Evolutionary conservation across 2,113 vertebrate genomes (phyloP), one percentile per base, ranked within the genome.

Genomic region (Paralichthys olivaceus): DNA sequence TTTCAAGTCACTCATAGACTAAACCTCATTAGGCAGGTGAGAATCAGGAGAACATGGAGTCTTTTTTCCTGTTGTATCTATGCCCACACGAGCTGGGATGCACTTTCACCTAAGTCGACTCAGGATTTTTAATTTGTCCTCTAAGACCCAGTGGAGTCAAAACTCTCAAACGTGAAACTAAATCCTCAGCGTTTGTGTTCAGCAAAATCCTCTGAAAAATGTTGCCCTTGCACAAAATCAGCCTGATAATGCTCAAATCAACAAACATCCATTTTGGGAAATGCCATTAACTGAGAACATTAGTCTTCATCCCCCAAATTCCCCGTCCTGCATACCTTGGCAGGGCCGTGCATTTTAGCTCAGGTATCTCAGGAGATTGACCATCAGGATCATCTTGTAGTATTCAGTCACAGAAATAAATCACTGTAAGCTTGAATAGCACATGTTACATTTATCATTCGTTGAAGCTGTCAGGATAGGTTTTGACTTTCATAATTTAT

Each of bases 1-100:
- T 79, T 84, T 96, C 91, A 94, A 94, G 75, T 85, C 60, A 7
- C 61, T 83, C 88, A 72, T 53, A 94, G 90, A 93, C 91, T 93
- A 92, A 91, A 94, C 87, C 81, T 93, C 85, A 88, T 93, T 90
- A 91, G 77, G 79, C 78, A 94, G 89, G 91, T 92, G 84, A 93
- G 84, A 90, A 87, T 72, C 80, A 61, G 53, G 67, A 56, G 81
- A 90, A 82, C 79, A 77, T 67, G 69, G 9, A 57, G 72, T 45
- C 57, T 88, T 84, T 80, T 83, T 89, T 80, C 81, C 72, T 15
- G 4, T 76, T 40, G 45, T 34, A 76, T 83, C 72, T 34, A 53
- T 59, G 62, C 20, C 62, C 81, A 62, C 25, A 20, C 56, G 55
- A 49, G 34, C 69, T 1, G 11, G 49, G 73, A 79, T n/a, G 32